A percentile compares a stretch with the other conserved stretches of the same genome.
Conservation (phyloP, 2,113 vertebrate species). For the Camarhynchus parvulus region DNA sequence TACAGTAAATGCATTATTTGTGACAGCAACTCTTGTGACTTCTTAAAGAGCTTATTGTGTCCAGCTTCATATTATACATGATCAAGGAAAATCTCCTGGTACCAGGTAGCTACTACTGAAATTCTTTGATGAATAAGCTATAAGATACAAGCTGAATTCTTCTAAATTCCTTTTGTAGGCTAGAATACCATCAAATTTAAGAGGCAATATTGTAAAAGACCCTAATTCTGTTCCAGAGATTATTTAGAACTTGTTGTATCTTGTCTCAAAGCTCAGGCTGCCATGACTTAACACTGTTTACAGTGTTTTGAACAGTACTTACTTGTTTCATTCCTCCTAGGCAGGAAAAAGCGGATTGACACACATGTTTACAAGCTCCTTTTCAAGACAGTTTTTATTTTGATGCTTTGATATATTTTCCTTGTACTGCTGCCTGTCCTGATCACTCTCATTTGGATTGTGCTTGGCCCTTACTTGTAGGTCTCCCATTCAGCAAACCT, state of each 20-base stretch:
- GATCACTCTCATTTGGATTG: background rate
- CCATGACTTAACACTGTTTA: background rate
- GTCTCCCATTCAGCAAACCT: background rate
- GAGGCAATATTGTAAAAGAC: background rate
- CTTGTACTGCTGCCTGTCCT: background rate
- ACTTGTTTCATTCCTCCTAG: background rate
- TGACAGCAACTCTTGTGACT: background rate
- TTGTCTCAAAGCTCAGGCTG: background rate
- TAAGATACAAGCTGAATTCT: background rate
- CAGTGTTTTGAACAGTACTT: background rate
- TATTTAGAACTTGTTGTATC: background rate
- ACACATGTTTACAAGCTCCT: background rate
- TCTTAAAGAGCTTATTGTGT: background rate
- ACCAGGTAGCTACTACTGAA: background rate
- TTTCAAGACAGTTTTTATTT: background rate
- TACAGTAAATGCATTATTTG: background rate
- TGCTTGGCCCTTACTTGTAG: background rate
- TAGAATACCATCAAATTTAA: background rate
- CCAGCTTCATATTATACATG: accelerated
- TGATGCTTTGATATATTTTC: background rate
- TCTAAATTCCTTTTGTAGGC: background rate
- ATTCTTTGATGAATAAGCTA: background rate
- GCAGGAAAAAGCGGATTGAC: background rate
- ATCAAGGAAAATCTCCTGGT: background rate
- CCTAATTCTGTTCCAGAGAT: background rate